Conservation (phyloP, 2,113 vertebrate genomes). For the Phylloscopus trochiloides region DNA sequence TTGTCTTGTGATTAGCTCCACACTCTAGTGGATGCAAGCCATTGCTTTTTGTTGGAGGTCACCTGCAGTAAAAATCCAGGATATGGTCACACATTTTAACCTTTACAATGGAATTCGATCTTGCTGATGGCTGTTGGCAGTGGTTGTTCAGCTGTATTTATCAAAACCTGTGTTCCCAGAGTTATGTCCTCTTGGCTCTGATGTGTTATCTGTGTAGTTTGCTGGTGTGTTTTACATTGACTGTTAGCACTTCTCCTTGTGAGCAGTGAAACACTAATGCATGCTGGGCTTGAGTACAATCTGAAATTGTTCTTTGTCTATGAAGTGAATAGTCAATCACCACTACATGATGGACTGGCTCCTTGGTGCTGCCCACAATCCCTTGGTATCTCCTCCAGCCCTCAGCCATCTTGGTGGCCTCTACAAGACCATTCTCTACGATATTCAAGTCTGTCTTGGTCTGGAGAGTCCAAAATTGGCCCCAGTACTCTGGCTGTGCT, state of each 20-base stretch:
- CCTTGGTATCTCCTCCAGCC: neutral
- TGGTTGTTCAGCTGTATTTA: neutral
- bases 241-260: neutral
- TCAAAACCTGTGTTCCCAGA: neutral
- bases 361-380: neutral
- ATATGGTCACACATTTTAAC: neutral
- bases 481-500: neutral
- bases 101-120: neutral
- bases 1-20: neutral
- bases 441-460: neutral
- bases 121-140: neutral
- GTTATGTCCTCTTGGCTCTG: neutral
- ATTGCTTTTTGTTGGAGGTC: neutral
- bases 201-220: neutral
- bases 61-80: neutral
- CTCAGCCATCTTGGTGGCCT: neutral
- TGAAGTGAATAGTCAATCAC: neutral
- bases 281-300: neutral
- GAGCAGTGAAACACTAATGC: neutral
- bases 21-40: neutral
- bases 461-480: neutral
- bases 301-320: neutral
- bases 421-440: neutral
- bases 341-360: fast-evolving
- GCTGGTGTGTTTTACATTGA: neutral